These are phyloP conservation scores for Spermophilus dauricus DNA, from an alignment of 2,113 vertebrate species.

Conservation along the genomic window DNA sequence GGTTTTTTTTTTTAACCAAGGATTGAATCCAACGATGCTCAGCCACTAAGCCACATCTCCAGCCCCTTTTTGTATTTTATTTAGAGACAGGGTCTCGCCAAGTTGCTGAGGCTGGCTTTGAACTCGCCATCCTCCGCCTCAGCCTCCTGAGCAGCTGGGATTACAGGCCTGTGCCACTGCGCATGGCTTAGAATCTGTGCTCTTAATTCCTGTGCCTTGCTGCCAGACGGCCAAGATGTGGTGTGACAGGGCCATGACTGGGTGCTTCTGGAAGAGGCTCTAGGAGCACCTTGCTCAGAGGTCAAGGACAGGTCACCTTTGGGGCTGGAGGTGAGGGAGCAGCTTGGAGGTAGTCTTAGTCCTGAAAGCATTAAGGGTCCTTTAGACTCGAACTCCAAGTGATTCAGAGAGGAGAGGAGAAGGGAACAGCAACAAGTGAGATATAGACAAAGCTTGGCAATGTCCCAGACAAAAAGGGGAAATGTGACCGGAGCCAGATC, in stretches of 20 bases:
- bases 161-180: neutral
- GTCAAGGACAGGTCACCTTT: neutral
- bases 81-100: neutral
- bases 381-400: too few species aligned
- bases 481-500: neutral
- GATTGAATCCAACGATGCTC: neutral
- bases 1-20: neutral
- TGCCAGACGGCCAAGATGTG: neutral
- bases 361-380: neutral
- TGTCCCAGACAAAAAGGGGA: accelerated
- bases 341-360: neutral
- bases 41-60: neutral
- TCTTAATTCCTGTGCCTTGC: accelerated
- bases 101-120: neutral
- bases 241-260: neutral
- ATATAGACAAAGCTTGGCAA: accelerated
- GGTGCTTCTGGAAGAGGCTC: too few species aligned
- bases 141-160: neutral
- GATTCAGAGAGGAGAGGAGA: neutral
- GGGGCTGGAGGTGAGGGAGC: neutral
- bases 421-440: neutral
- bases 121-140: neutral
- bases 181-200: neutral
- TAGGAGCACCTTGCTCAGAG: neutral
- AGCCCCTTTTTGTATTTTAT: neutral